Conservation (phyloP, 2,888 invertebrate genomes). For the Serripes groenlandicus region DNA sequence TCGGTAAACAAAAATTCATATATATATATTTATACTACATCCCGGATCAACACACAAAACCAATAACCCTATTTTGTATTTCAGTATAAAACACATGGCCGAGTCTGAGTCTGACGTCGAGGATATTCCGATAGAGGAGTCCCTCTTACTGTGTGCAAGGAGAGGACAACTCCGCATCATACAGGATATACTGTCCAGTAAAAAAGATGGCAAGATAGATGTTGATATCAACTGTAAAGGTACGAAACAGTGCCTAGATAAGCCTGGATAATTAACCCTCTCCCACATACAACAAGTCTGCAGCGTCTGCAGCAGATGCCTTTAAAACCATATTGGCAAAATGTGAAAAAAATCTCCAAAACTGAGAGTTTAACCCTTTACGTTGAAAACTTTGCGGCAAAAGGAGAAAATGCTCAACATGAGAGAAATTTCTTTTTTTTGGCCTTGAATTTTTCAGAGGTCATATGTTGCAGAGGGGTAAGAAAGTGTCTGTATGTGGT, state of each 20-base stretch:
- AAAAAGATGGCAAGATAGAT: constrained; percentile 88
- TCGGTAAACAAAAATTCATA: background rate
- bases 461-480: no score
- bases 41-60: background rate
- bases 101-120: constrained; percentile 41
- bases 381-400: background rate
- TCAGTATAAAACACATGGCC: background rate
- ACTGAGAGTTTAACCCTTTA: no score
- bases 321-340: no score
- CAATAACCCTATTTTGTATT: constrained; percentile 1
- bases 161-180: constrained; percentile 89
- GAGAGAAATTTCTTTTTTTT: background rate
- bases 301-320: no score
- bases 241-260: constrained; percentile 77
- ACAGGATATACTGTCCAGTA: constrained; percentile 88
- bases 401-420: background rate
- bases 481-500: no score
- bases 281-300: no score
- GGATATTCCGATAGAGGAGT: constrained; percentile 85
- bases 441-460: background rate
- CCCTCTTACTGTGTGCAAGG: constrained; percentile 89
- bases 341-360: no score
- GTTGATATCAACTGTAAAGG: constrained; percentile 91
- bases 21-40: background rate
- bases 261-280: no score